Evolutionary conservation across 2,888 invertebrate genomes (phyloP).

Genomic region (Morpho achilles): DNA sequence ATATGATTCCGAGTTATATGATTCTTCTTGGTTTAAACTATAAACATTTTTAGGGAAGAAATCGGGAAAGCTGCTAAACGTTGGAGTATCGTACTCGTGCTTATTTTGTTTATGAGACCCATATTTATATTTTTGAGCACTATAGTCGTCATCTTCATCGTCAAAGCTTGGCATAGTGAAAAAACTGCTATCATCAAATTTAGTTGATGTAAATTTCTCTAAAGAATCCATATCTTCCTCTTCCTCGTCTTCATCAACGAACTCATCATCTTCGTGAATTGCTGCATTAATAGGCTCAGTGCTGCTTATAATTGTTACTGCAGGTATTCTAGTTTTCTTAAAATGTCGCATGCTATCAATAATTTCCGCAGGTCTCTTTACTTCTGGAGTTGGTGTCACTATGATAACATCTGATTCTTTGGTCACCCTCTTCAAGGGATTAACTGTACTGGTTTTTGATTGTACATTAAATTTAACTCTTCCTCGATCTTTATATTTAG

Average conservation of each 20-base stretch:
- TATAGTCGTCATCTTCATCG: constrained; percentile 51
- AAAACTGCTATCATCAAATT: constrained; percentile 73
- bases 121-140: constrained; percentile 41
- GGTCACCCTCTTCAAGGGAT: constrained; percentile 44
- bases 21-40: constrained; percentile 39
- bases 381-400: constrained; percentile 67
- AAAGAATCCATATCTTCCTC: constrained; percentile 51
- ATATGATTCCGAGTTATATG: constrained; percentile 38
- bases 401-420: constrained; percentile 50
- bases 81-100: constrained; percentile 49
- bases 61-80: constrained; percentile 53
- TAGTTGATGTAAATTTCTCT: constrained; percentile 71
- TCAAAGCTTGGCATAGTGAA: constrained; percentile 71
- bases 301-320: constrained; percentile 40
- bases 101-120: constrained; percentile 50
- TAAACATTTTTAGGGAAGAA: constrained; percentile 53
- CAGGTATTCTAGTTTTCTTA: constrained; percentile 60
- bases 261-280: constrained; percentile 31
- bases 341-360: constrained; percentile 59
- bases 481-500: constrained; percentile 72
- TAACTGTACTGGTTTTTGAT: constrained; percentile 49
- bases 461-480: constrained; percentile 53
- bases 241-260: constrained; percentile 39
- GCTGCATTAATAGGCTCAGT: constrained; percentile 36
- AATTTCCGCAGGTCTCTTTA: constrained; percentile 59